Conservation (phyloP, 2,888 invertebrate genomes). For the Sarcophaga carnaria region DNA sequence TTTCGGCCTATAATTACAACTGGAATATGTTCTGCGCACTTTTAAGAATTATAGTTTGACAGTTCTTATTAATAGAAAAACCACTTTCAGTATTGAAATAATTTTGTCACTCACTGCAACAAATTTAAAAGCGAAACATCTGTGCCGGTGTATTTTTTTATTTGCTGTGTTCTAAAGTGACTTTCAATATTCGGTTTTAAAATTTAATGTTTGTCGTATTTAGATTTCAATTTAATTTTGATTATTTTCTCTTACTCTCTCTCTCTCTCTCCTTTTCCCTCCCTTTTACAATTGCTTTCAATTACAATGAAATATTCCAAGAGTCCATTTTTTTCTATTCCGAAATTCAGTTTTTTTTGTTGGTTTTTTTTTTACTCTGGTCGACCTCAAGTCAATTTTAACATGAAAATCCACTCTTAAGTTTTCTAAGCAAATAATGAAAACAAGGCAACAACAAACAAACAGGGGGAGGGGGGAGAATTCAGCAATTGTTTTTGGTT, state of each 20-base stretch:
- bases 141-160: slow-evolving; percentile 55
- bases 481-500: slow-evolving; percentile 13
- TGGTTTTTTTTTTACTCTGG: slow-evolving; percentile 25
- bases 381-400: slow-evolving; percentile 71
- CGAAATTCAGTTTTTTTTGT: slow-evolving; percentile 55
- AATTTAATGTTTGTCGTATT: slow-evolving; percentile 67
- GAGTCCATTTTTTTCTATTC: slow-evolving; percentile 46
- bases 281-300: slow-evolving; percentile 32
- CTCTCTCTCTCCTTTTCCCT: not conserved
- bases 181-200: slow-evolving; percentile 71
- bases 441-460: not conserved
- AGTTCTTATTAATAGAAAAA: too few species aligned
- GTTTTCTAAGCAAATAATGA: slow-evolving; percentile 36
- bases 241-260: slow-evolving; percentile 57
- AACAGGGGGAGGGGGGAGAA: not conserved
- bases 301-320: slow-evolving; percentile 33
- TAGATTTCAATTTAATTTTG: slow-evolving; percentile 70
- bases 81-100: not conserved
- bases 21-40: too few species aligned
- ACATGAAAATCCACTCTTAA: slow-evolving; percentile 74
- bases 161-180: slow-evolving; percentile 54
- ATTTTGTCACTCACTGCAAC: slow-evolving; percentile 19
- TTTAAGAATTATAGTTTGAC: too few species aligned
- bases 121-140: slow-evolving; percentile 45
- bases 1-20: too few species aligned